A percentile compares a stretch with the other conserved stretches of the same genome.
phyloP scores from a whole-genome alignment of 1,140 invertebrate species.

The Phymorhynchus buccinoides region DNA sequence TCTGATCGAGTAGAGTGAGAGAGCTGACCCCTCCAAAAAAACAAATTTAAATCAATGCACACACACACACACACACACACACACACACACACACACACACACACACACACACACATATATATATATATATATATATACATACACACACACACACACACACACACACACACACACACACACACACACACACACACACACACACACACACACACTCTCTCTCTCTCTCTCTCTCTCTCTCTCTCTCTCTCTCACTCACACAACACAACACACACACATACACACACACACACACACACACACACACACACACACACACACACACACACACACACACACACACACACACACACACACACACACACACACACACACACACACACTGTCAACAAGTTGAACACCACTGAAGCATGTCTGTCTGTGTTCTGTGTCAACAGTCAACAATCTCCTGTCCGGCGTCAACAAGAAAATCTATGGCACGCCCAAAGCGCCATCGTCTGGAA shows the following conservation, averaged over 20 bases:
- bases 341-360: neutral
- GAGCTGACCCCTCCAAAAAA: too few relatives aligned
- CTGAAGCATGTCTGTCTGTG: neutral
- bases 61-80: too few relatives aligned
- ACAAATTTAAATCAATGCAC: too few relatives aligned
- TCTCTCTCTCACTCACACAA: neutral
- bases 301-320: neutral
- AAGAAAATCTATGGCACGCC: neutral
- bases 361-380: slow-evolving; percentile 2
- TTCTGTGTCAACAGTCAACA: neutral
- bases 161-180: too few relatives aligned
- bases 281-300: neutral
- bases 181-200: too few relatives aligned
- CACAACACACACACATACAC: neutral
- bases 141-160: too few relatives aligned
- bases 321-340: neutral
- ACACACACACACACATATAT: too few relatives aligned
- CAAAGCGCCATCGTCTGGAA: neutral
- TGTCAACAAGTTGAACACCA: neutral
- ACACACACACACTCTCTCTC: too few relatives aligned
- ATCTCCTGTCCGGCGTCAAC: slow-evolving; percentile 7
- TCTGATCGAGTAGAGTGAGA: too few relatives aligned
- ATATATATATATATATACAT: too few relatives aligned
- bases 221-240: too few relatives aligned
- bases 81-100: too few relatives aligned